phyloP scores from a whole-genome alignment of 1,140 invertebrate species.

The Zophobas atratus region DNA sequence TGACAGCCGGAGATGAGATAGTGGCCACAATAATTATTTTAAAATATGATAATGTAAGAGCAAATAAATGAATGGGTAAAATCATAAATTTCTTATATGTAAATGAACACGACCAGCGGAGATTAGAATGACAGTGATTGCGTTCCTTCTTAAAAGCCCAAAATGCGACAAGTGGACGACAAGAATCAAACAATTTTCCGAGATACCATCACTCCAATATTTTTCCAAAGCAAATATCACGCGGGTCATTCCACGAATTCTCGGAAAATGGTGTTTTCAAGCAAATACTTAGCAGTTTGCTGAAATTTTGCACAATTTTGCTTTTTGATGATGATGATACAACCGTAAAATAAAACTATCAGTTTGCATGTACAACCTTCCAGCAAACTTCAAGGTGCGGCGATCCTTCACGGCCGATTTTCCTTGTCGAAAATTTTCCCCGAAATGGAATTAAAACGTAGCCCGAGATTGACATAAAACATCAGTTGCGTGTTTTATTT shows the following conservation, averaged over 20 bases:
- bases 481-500: conserved; percentile 64
- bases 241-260: too few relatives aligned
- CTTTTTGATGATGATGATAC: too few relatives aligned
- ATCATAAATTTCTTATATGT: conserved; percentile 34
- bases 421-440: neutral
- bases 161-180: neutral
- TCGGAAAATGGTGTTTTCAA: too few relatives aligned
- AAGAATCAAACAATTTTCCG: neutral
- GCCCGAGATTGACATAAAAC: conserved; percentile 30
- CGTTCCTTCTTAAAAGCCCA: conserved; percentile 13
- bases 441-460: conserved; percentile 32
- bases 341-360: too few relatives aligned
- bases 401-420: neutral
- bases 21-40: conserved; percentile 36
- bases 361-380: too few relatives aligned
- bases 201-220: too few relatives aligned
- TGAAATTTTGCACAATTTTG: too few relatives aligned
- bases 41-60: conserved; percentile 42
- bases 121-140: conserved; percentile 32
- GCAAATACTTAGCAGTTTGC: too few relatives aligned
- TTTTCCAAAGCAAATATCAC: too few relatives aligned
- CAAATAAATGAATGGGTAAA: conserved; percentile 36
- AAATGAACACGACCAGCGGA: conserved; percentile 13
- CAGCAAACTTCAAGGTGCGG: too few relatives aligned
- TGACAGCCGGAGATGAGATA: conserved; percentile 39